Base-by-base conservation (phyloP, 2,797 vertebrate species). In the Heliangelus exortis region DNA sequence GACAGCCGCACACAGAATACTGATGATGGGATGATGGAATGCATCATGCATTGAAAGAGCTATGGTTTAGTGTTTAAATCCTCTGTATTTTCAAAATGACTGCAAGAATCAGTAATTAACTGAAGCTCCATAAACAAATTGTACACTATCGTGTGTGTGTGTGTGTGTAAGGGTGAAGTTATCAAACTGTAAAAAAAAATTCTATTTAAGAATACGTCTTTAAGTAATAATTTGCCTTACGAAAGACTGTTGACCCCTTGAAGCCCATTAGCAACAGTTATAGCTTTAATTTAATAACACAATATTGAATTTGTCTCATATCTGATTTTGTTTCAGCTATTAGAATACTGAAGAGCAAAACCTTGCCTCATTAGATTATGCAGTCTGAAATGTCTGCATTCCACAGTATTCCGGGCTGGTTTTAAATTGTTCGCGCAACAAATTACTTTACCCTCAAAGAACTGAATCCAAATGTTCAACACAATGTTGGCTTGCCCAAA, bases 21-120 rank as follows among this genome's bases (percentile, higher is more conserved):
- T 98, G 98, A 98, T 98, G 98, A 97, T 97, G 94, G 94, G 94
- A 97, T 97, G 97, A 97, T 98, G 97, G 98, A 98, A 98, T 98
- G 97, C 97, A 95, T 95, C 93, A 81, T 80, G 97, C 96, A 98
- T 97, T 97, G 97, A 98, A 98, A 97, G 92, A 96, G 92, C 97
- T 96, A 92, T 87, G 96, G 76, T 97, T 97, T 97, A 97, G 88
- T 53, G 83, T 93, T 97, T 96, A 97, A 97, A 97, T 95, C 95
- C 81, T 96, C 89, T 69, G 57, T 89, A 97, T 96, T 97, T 97
- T 95, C 93, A 97, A 96, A 97, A 90, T 85, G 88, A 94, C 96
- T 95, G 36, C 92, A 92, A 75, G 74, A 71, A 94, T 97, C 94
- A 90, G 79, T 95, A 96, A 92, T 54, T 63, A 89, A 88, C 74